Evolutionary conservation across 2,113 vertebrate species (phyloP).

Genomic region (Atractosteus spatula): DNA sequence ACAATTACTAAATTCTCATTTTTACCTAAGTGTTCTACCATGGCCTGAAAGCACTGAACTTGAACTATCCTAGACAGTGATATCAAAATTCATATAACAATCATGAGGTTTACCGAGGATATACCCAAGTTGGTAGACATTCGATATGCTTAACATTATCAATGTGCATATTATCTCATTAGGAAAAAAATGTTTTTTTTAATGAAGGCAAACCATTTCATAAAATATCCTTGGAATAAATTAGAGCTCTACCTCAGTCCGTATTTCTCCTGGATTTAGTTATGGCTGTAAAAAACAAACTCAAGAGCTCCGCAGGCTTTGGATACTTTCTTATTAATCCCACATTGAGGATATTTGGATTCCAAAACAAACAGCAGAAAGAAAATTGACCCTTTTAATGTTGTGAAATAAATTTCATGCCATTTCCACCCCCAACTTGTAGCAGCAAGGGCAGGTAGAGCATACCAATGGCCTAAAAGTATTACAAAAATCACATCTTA

Average conservation of each 20-base stretch:
- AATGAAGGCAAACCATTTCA: background rate
- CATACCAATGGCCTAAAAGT: constrained; percentile 1
- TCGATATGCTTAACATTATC: background rate
- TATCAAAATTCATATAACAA: too few species aligned
- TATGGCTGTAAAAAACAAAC: constrained; percentile 8
- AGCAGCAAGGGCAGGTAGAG: background rate
- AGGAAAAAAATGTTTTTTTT: background rate
- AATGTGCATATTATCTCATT: background rate
- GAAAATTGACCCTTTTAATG: constrained; percentile 8
- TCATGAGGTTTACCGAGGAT: too few species aligned
- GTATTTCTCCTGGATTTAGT: background rate
- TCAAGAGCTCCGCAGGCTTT: background rate
- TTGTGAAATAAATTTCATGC: constrained; percentile 8
- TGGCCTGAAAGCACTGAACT: too few species aligned
- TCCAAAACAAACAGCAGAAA: background rate
- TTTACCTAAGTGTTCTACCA: too few species aligned
- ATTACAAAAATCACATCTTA: constrained; percentile 9
- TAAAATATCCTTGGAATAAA: constrained; percentile 7
- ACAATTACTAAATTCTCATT: too few species aligned
- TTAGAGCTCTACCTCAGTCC: background rate
- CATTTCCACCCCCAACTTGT: constrained; percentile 3
- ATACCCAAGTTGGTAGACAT: too few species aligned
- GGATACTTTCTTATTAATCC: background rate
- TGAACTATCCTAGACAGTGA: too few species aligned
- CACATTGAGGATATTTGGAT: background rate